A percentile compares a stretch with the other conserved stretches of the same genome.
Evolutionary conservation across 1,140 invertebrate species (phyloP).

Genomic region (Trichonephila clavata): DNA sequence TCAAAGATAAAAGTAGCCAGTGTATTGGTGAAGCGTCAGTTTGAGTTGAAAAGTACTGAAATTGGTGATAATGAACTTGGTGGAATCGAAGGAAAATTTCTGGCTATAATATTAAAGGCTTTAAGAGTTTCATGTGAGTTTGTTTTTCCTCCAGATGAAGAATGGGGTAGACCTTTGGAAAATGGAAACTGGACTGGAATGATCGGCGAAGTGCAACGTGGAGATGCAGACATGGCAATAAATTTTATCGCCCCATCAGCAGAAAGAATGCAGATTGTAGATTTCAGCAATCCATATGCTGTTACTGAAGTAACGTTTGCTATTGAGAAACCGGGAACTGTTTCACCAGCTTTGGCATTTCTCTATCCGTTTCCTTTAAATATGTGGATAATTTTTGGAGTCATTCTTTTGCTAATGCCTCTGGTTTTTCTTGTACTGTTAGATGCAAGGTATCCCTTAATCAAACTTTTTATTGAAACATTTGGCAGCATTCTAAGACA

Average conservation of each 20-base stretch:
- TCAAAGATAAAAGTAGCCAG: not conserved
- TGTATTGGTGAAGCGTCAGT: not conserved
- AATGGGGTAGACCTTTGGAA: constrained; percentile 19
- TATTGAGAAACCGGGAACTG: constrained; percentile 18
- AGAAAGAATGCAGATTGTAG: not conserved
- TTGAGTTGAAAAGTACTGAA: not conserved
- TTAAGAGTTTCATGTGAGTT: not conserved
- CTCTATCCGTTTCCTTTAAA: not conserved
- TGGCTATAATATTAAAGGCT: not conserved
- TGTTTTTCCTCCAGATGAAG: constrained; percentile 5
- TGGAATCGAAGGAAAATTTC: constrained; percentile 14
- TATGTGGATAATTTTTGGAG: not conserved
- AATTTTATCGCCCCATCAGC: not conserved
- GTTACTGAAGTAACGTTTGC: not conserved
- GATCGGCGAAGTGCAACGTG: not conserved
- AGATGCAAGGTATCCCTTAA: not conserved
- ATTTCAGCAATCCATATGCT: constrained; percentile 17
- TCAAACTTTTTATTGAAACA: not conserved
- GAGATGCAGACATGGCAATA: constrained; percentile 27
- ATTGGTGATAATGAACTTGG: not conserved
- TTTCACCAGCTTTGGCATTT: not conserved
- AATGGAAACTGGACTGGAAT: constrained; percentile 40
- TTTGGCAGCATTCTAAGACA: constrained; percentile 36
- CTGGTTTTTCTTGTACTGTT: not conserved
- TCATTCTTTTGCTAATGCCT: not conserved